These are phyloP conservation scores for Chesias legatella DNA, from an alignment of 2,888 invertebrate genomes.

Conservation along the genomic window DNA sequence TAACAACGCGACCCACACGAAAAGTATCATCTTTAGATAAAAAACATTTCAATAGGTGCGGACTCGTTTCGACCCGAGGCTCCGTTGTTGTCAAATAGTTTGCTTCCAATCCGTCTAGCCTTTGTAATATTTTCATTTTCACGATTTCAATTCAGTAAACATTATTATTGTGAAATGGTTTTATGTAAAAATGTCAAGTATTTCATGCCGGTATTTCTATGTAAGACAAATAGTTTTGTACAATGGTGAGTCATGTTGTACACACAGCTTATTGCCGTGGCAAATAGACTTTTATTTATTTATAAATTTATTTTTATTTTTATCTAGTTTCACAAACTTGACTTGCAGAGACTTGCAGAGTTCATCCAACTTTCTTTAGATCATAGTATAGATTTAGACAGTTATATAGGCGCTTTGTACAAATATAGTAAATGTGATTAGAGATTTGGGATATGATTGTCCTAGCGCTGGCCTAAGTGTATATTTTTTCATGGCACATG, in stretches of 20 bases:
- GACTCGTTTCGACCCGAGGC: background rate
- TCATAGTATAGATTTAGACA: conserved; percentile 77
- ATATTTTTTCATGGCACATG: conserved; percentile 19
- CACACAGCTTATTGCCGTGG: conserved; percentile 92
- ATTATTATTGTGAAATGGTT: background rate
- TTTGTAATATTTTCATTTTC: background rate
- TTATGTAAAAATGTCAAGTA: too few relatives aligned
- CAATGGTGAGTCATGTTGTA: conserved; percentile 67
- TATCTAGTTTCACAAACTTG: too few relatives aligned
- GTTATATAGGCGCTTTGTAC: conserved; percentile 83
- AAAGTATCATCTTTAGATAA: conserved; percentile 1
- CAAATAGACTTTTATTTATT: too few relatives aligned
- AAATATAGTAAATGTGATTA: conserved; percentile 89
- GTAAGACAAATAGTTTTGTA: too few relatives aligned
- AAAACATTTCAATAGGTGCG: background rate
- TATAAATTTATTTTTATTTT: too few relatives aligned
- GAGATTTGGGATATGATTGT: conserved; percentile 86
- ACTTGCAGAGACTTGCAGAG: conserved; percentile 91
- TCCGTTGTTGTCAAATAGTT: conserved; percentile 1
- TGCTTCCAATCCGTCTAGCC: background rate
- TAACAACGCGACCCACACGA: background rate
- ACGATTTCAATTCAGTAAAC: background rate
- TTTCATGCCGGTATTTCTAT: too few relatives aligned
- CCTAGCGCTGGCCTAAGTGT: conserved; percentile 48
- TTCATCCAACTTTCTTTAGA: conserved; percentile 85